A percentile compares a stretch with the other conserved stretches of the same genome.
These are phyloP conservation scores for Phania funesta DNA, from an alignment of 2,888 invertebrate species.

Conservation along the genomic window DNA sequence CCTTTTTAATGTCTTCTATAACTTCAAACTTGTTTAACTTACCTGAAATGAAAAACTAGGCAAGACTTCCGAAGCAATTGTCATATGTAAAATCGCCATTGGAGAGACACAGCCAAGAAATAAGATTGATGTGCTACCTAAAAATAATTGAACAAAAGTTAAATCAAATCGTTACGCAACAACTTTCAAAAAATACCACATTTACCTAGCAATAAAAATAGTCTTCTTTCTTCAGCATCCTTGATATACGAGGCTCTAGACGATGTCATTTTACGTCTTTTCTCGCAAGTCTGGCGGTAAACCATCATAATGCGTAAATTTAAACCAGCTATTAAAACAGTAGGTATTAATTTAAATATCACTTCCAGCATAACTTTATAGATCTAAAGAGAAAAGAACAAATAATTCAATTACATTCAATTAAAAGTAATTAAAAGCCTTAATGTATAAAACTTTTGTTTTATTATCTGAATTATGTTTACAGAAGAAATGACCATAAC, in stretches of 20 bases:
- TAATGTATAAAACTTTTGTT: no score
- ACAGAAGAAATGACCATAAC: not conserved
- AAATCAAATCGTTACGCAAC: no score
- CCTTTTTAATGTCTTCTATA: no score
- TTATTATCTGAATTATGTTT: no score
- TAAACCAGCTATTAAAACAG: conserved; percentile 84
- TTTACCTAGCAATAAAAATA: conserved; percentile 83
- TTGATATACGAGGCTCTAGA: conserved; percentile 82
- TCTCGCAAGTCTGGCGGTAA: conserved; percentile 85
- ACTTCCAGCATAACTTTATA: conserved; percentile 85
- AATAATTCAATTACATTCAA: not conserved
- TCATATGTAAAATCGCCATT: conserved; percentile 86
- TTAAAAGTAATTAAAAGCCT: not conserved
- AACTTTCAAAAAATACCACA: not conserved
- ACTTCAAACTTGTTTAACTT: conserved; percentile 67
- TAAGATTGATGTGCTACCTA: conserved; percentile 84
- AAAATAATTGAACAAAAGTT: conserved; percentile 7
- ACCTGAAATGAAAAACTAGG: conserved; percentile 85
- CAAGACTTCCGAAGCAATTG: conserved; percentile 84
- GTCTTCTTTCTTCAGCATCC: conserved; percentile 85
- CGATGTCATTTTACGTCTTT: conserved; percentile 84
- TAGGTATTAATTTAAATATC: conserved; percentile 86
- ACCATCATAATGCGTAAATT: conserved; percentile 85
- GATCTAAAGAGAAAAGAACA: conserved; percentile 75
- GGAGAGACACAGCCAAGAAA: conserved; percentile 87